A percentile compares a stretch with the other conserved stretches of the same genome.
Evolutionary conservation across 2,888 invertebrate species (phyloP).

Genomic region (Drosophila prolongata): DNA sequence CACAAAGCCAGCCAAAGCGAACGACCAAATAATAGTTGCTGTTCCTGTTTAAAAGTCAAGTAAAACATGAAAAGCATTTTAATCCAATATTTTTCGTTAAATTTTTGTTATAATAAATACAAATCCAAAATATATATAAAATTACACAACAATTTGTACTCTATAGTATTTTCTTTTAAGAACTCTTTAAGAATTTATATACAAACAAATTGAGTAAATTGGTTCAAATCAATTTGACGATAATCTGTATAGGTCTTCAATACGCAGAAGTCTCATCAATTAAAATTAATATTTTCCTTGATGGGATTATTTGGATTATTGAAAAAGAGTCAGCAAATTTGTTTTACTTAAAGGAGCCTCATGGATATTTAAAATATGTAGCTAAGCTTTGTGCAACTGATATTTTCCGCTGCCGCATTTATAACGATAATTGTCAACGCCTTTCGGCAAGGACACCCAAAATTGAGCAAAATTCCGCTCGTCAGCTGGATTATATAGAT

Average conservation of each 20-base stretch:
- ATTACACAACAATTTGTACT: too few species aligned
- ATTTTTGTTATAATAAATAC: too few species aligned
- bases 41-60: neutral
- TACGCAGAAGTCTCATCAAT: neutral
- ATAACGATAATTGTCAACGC: conserved; percentile 39
- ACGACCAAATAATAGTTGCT: neutral
- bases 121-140: too few species aligned
- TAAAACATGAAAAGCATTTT: too few species aligned
- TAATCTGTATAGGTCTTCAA: too few species aligned
- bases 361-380: neutral
- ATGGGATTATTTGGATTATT: neutral
- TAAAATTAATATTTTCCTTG: neutral
- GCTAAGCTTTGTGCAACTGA: neutral
- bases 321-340: neutral
- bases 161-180: too few species aligned
- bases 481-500: conserved; percentile 38
- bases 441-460: conserved; percentile 27
- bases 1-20: neutral
- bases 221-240: too few species aligned
- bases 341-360: neutral
- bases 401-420: conserved; percentile 16
- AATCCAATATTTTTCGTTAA: too few species aligned
- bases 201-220: too few species aligned
- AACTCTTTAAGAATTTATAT: too few species aligned
- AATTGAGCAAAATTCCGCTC: conserved; percentile 34